Base-by-base conservation (phyloP, 2,888 invertebrate genomes). In the Acanthoscelides obtectus region DNA sequence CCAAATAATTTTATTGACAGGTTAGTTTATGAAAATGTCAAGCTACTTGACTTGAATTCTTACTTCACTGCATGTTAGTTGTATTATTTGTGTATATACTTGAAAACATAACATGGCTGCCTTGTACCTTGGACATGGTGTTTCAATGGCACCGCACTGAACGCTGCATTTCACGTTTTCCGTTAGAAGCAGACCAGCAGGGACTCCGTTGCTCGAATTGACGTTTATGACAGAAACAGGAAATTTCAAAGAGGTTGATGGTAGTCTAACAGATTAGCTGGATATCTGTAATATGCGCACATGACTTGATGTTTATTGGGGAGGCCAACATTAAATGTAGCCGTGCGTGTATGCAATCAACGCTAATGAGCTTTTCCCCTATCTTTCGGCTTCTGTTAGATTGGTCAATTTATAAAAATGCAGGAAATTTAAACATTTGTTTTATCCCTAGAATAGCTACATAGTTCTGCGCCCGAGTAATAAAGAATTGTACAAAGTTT, bases 201-300 rank as follows among this genome's bases (percentile, higher is more conserved):
- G 45, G 45, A 77, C 76, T 80, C 78, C 77, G 77, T 78, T 81
- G 77, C 82, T 81, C 82, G 81, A 81, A 82, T 81, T 81, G 81
- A 81, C 81, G 81, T 79, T 82, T 83, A 82, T 83, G 82, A 82
- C 82, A 82, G 81, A 78, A 79, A 82, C 82, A 83, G 82, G 82
- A 83, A 82, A 82, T 80, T 82, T 81, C 82, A 81, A 79, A 81
- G 72, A 68, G 71, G 78, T 78, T 78, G 77, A 76, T 78, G 77
- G 77, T 75, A 74, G 70, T 69, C 73, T 66, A 66, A 69, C 70
- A 72, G 73, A 71, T 72, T 72, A 74, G 70, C 72, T 78, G 80
- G 80, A 79, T 79, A 76, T 80, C 80, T 79, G 80, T 77, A 78
- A 79, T 77, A 77, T 80, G 80, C 77, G 77, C 75, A 77, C 78